Base-by-base conservation (phyloP, 2,888 invertebrate species). In the Scaptomyza polygonia region DNA sequence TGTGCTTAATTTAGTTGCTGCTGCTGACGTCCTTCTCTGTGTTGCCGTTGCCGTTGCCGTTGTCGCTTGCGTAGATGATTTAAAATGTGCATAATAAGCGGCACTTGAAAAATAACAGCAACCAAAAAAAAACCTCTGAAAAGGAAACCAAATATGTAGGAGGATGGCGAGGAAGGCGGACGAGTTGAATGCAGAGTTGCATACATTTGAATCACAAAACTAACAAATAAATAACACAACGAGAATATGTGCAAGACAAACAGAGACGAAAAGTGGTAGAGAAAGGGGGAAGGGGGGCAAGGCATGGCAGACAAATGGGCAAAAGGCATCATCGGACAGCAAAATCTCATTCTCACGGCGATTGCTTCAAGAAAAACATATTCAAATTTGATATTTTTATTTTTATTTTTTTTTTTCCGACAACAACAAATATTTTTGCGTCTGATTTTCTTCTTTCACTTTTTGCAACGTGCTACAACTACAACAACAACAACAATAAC, bases 51-150 rank as follows among this genome's bases (percentile, higher is more conserved):
- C 18, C 55, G 45, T 34, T 47, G 40, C 29, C 42, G 48, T 58
- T 72, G 71, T 82, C 66, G 85, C 64, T 63, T 70, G 84, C 77
- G 73, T 83, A 74, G 83, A 88, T 86, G 77, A 85, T 88, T 85
- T 86, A 86, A 85, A 85, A 85, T 85, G 84, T 85, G 84, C 84
- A 85, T 85, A 85, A 87, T 88, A 83, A 83, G 88, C 77, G 83
- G 79, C 82, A 82, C 87, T 81, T 84, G 77, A 65, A 65, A 67
- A 83, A 66, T 64, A 72, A 56, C 62, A 62, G 42, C 52, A 36
- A 65, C 59, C 11, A 48, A 68, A 16, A 47, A 27, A 34, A n/a
- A 6, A n/a, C n/a, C n/a, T n/a, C 40, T 51, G 25, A 52, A 36
- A 48, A 48, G 34, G 49, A 53, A 65, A 76, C 49, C 66, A 63